Evolutionary conservation across 2,797 vertebrate genomes (phyloP).

Genomic region (Chelidonichthys spinosus): DNA sequence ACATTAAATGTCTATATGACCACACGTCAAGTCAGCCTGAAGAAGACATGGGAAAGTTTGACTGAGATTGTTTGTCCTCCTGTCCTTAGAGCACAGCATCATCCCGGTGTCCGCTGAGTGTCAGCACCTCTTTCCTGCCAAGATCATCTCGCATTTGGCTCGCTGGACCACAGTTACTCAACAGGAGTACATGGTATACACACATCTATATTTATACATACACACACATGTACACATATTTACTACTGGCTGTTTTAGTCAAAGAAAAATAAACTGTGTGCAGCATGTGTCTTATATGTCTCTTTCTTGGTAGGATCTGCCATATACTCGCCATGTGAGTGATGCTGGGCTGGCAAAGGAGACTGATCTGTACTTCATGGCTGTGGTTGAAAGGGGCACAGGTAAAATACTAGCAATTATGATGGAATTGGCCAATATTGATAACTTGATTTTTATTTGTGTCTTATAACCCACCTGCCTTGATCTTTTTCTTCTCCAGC

Average conservation of each 20-base stretch:
- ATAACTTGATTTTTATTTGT: background rate
- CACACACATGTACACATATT: background rate
- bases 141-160: conserved; percentile 92
- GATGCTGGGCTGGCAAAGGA: conserved; percentile 91
- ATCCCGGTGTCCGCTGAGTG: conserved; percentile 93
- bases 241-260: background rate
- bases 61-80: conserved; percentile 19
- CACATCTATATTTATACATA: background rate
- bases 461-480: background rate
- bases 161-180: conserved; percentile 90
- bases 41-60: background rate
- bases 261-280: background rate
- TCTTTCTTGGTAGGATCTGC: conserved; percentile 81
- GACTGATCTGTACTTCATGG: conserved; percentile 93
- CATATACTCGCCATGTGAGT: conserved; percentile 90
- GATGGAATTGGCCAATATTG: background rate
- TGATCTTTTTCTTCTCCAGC: conserved; percentile 77
- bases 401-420: conserved; percentile 75
- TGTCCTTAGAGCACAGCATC: conserved; percentile 90
- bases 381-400: conserved; percentile 94
- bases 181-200: conserved; percentile 90
- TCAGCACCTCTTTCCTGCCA: conserved; percentile 94
- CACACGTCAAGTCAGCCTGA: background rate
- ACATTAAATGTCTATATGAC: conserved; percentile 20
- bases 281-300: background rate